phyloP scores from a whole-genome alignment of 2,888 invertebrate species.

The Tetramorium bicarinatum region DNA sequence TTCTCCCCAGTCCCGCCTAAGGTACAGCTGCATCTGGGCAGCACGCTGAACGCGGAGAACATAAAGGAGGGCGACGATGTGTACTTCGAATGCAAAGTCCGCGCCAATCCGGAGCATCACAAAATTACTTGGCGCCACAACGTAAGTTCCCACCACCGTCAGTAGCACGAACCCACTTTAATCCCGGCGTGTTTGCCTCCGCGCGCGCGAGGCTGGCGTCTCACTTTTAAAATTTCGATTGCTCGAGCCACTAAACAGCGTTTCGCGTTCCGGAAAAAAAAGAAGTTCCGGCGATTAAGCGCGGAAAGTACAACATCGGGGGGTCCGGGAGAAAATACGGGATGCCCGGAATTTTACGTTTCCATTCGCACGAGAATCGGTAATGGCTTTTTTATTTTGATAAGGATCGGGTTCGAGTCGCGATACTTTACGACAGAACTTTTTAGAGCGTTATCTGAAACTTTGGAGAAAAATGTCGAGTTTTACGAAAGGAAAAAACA shows the following conservation, averaged over 20 bases:
- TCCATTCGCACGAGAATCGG: neutral
- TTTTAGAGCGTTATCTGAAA: neutral
- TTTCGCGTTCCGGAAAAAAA: neutral
- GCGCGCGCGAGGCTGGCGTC: neutral
- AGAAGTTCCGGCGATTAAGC: neutral
- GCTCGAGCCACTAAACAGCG: neutral
- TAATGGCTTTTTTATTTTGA: slow-evolving; percentile 35
- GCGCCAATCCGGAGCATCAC: slow-evolving; percentile 92
- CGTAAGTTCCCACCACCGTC: slow-evolving; percentile 87
- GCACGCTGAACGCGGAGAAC: slow-evolving; percentile 91
- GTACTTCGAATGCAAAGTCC: slow-evolving; percentile 93
- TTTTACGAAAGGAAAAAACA: neutral
- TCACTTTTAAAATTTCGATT: slow-evolving; percentile 27
- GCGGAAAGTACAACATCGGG: neutral
- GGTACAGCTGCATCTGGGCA: slow-evolving; percentile 91
- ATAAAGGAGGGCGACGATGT: slow-evolving; percentile 94
- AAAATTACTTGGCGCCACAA: slow-evolving; percentile 93
- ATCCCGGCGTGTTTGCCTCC: neutral
- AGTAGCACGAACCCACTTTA: slow-evolving; percentile 12
- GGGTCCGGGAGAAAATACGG: neutral
- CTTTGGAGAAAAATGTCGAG: neutral
- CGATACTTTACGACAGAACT: slow-evolving; percentile 11
- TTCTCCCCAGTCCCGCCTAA: slow-evolving; percentile 90
- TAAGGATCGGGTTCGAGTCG: slow-evolving; percentile 10
- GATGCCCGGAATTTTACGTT: slow-evolving; percentile 7